Evolutionary conservation across 2,797 vertebrate genomes (phyloP).

Genomic region (Australoheros facetus): DNA sequence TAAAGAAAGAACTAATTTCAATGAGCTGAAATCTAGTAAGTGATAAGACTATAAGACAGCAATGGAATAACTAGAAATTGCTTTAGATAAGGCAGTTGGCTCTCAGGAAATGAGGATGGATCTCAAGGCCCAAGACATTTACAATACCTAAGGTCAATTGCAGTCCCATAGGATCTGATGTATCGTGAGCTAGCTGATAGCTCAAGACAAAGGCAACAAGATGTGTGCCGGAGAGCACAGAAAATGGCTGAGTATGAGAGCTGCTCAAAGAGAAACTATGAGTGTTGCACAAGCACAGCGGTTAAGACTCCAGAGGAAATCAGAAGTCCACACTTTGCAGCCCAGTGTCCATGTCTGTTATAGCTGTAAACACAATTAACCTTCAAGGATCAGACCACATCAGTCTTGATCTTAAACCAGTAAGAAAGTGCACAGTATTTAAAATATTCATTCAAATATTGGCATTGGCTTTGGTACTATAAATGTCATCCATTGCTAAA

Average conservation of each 20-base stretch:
- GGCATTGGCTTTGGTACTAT: neutral
- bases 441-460: neutral
- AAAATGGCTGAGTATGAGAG: neutral
- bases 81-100: neutral
- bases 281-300: neutral
- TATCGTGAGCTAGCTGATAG: neutral
- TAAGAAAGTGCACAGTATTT: neutral
- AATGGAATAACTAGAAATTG: conserved; percentile 1
- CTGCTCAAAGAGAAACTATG: neutral
- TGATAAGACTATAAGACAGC: neutral
- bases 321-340: neutral
- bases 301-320: neutral
- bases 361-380: neutral
- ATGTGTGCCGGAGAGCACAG: neutral
- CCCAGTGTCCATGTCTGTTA: neutral
- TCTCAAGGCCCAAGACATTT: neutral
- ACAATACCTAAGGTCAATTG: neutral
- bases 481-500: neutral
- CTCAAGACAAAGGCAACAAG: neutral
- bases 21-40: neutral
- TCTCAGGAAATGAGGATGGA: neutral
- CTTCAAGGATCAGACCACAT: neutral
- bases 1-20: conserved; percentile 14
- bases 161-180: neutral
- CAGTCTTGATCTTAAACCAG: neutral